Evolutionary conservation across 2,797 vertebrate species (phyloP).

Genomic region (Myotis planiceps): DNA sequence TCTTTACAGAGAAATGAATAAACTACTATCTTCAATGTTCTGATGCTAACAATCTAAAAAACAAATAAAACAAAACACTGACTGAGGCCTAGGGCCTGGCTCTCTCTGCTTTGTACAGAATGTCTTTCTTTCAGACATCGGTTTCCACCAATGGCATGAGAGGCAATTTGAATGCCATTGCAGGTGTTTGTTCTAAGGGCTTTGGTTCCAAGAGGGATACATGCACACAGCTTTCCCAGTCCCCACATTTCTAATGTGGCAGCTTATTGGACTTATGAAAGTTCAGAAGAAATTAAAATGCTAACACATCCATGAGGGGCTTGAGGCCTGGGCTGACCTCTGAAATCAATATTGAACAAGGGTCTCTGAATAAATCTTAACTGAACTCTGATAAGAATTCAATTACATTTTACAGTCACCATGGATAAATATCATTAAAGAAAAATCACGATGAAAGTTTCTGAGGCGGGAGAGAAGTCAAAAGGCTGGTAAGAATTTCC

Average conservation of each 20-base stretch:
- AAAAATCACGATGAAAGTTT: constrained; percentile 31
- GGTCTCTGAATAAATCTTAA: constrained; percentile 28
- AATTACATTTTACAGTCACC: constrained; percentile 32
- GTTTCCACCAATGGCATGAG: neutral
- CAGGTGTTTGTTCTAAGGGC: neutral
- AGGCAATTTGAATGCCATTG: neutral
- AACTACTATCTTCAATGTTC: neutral
- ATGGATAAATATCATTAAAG: constrained; percentile 35
- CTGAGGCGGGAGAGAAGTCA: neutral
- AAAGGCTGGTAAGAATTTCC: neutral
- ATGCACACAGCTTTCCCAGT: neutral
- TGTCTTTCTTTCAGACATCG: neutral
- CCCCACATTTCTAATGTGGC: neutral
- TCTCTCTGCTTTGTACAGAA: neutral
- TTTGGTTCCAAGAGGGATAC: neutral
- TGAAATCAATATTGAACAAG: constrained; percentile 23
- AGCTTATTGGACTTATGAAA: neutral
- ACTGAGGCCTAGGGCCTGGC: neutral
- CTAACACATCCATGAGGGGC: neutral
- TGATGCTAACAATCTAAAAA: neutral
- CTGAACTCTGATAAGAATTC: constrained; percentile 54
- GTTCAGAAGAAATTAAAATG: constrained; percentile 19
- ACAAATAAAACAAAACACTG: too few species aligned
- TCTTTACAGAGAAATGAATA: constrained; percentile 4
- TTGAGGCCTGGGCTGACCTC: neutral